phyloP scores from a whole-genome alignment of 2,797 vertebrate species.

The Xiphorhynchus erythropygius region DNA sequence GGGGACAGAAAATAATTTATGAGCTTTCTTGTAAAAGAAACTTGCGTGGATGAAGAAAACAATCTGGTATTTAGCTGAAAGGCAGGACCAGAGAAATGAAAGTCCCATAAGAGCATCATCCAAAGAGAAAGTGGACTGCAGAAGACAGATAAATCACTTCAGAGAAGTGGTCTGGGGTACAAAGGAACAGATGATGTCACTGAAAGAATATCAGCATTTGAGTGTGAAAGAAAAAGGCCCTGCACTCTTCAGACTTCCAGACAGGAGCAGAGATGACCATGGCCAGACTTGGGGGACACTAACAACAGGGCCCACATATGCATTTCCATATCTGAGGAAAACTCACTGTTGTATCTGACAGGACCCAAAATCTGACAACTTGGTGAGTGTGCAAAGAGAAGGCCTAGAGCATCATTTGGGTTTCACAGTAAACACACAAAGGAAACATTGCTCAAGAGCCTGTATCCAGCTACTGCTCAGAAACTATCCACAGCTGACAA shows the following conservation, averaged over 20 bases:
- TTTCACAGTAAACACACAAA: not conserved
- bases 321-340: not conserved
- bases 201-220: not conserved
- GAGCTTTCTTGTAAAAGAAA: conserved; percentile 1
- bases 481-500: not conserved
- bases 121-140: not conserved
- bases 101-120: not conserved
- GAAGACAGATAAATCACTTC: not conserved
- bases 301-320: accelerated
- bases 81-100: not conserved
- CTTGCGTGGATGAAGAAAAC: not conserved
- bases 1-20: conserved; percentile 15
- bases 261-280: not conserved
- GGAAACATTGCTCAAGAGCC: not conserved
- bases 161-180: not conserved
- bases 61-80: not conserved
- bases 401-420: not conserved
- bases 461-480: not conserved
- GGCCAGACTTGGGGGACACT: not conserved
- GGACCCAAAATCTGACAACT: not conserved
- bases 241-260: not conserved
- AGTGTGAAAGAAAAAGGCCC: not conserved
- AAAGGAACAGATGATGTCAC: not conserved
- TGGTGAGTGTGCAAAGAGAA: not conserved
- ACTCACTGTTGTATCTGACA: not conserved